Base-by-base conservation (phyloP, 2,797 vertebrate genomes). In the Semaprochilodus insignis region DNA sequence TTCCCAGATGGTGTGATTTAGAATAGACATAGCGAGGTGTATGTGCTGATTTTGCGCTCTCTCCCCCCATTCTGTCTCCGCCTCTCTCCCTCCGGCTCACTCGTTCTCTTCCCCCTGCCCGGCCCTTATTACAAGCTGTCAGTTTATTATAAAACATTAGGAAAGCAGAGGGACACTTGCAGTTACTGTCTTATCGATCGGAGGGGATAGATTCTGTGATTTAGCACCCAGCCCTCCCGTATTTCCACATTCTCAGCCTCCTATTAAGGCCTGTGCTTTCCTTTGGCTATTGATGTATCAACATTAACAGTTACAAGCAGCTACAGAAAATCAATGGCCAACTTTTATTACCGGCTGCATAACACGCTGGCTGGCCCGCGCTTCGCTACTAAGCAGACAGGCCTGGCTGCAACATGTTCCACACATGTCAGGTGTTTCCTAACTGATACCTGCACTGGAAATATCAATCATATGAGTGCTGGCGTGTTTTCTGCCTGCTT, bases 281-380 rank as follows among this genome's bases (percentile, higher is more conserved):
- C 96, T 97, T 97, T 90, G 94, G 95, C 97, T 97, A 98, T 98
- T 98, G 97, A 98, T 98, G 97, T 97, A 97, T 97, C 97, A 97
- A 97, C 97, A 97, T 96, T 97, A 97, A 98, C 96, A 97, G 97
- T 98, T 99, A 98, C 97, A 98, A 98, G 96, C 96, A 93, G 96
- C 96, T 96, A 96, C 97, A 96, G 96, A 94, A 98, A 99, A 99
- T 99, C 98, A 97, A 99, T 99, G 96, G 92, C 86, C 63, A 95
- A 96, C 97, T 97, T 98, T 97, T 97, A 96, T 97, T 96, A 96
- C 95, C 88, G 92, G 87, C 95, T 94, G 94, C 95, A 95, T 96
- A 93, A 94, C 91, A 88, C 83, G 75, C 81, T 83, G 91, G 93
- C 88, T 86, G 89, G 88, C 89, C 82, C 67, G 87, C 88, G 85